phyloP scores from a whole-genome alignment of 2,797 vertebrate genomes.

The Moxostoma hubbsi region DNA sequence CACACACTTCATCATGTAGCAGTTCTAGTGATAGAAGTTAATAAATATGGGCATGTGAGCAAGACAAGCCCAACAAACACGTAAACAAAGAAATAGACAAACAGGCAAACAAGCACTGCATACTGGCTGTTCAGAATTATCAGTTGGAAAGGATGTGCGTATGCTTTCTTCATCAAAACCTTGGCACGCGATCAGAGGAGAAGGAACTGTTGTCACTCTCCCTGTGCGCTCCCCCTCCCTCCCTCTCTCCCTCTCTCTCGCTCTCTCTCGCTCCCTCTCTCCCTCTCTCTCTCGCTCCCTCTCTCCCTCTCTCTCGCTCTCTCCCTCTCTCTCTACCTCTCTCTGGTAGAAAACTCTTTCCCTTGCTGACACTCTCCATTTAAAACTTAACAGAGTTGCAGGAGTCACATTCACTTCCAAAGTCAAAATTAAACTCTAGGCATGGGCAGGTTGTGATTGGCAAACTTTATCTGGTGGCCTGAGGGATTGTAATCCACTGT shows the following conservation, averaged over 20 bases:
- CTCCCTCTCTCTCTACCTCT: constrained; percentile 2
- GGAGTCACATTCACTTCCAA: constrained; percentile 72
- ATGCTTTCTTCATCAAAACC: constrained; percentile 81
- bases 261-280: neutral
- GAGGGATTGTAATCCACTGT: constrained; percentile 73
- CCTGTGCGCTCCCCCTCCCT: too few relatives aligned
- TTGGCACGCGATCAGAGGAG: constrained; percentile 80
- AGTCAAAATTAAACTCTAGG: constrained; percentile 75
- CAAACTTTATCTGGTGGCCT: constrained; percentile 79
- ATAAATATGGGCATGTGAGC: constrained; percentile 64
- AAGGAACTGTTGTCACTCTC: constrained; percentile 70
- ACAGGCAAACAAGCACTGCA: constrained; percentile 40
- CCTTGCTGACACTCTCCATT: constrained; percentile 23
- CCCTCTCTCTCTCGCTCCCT: constrained; percentile 1
- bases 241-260: neutral
- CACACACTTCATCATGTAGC: constrained; percentile 50
- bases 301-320: neutral
- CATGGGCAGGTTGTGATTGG: constrained; percentile 71
- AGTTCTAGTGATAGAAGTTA: constrained; percentile 14
- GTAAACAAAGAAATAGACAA: constrained; percentile 55
- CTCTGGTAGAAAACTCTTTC: constrained; percentile 10
- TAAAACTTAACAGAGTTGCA: constrained; percentile 65
- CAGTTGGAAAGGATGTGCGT: constrained; percentile 72
- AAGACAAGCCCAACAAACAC: constrained; percentile 63
- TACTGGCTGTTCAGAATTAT: constrained; percentile 68